Evolutionary conservation across 2,888 invertebrate genomes (phyloP).

Genomic region (Xestoiulus laeticollis): DNA sequence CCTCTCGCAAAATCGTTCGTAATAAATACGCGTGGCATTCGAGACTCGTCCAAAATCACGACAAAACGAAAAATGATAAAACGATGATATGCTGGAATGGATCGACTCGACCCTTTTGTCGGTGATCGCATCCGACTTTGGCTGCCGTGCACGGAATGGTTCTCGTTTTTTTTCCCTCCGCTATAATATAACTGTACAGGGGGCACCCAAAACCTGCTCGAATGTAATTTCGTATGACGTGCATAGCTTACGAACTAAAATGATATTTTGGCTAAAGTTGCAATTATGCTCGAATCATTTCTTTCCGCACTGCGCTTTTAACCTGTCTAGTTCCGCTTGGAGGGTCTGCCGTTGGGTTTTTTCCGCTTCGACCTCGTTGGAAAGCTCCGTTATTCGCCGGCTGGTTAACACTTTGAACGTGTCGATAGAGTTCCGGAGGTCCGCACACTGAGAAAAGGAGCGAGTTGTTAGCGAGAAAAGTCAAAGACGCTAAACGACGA

Average conservation of each 20-base stretch:
- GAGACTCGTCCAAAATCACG: neutral
- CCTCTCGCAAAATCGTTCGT: neutral
- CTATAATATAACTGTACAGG: slow-evolving; percentile 23
- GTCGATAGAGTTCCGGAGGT: slow-evolving; percentile 40
- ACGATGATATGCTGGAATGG: neutral
- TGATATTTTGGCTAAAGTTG: neutral
- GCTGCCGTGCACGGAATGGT: slow-evolving; percentile 1
- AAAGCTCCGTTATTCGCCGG: slow-evolving; percentile 57
- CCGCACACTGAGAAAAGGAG: slow-evolving; percentile 35
- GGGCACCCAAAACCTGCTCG: slow-evolving; percentile 21
- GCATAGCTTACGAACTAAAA: slow-evolving; percentile 44
- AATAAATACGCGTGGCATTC: neutral
- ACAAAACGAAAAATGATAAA: neutral
- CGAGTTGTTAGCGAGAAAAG: neutral
- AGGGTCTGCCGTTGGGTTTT: slow-evolving; percentile 64
- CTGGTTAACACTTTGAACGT: slow-evolving; percentile 44
- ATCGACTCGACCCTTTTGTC: neutral
- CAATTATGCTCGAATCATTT: slow-evolving; percentile 12
- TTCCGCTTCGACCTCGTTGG: slow-evolving; percentile 62
- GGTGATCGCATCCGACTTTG: neutral
- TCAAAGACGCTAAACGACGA: too few species aligned
- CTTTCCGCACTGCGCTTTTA: slow-evolving; percentile 60
- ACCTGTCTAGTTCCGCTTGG: slow-evolving; percentile 65
- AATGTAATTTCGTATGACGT: neutral
- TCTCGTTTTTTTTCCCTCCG: neutral